Percentiles rank a stretch among this genome's conserved stretches.
Conservation (phyloP, 2,888 invertebrate genomes). For the Platycheirus albimanus region DNA sequence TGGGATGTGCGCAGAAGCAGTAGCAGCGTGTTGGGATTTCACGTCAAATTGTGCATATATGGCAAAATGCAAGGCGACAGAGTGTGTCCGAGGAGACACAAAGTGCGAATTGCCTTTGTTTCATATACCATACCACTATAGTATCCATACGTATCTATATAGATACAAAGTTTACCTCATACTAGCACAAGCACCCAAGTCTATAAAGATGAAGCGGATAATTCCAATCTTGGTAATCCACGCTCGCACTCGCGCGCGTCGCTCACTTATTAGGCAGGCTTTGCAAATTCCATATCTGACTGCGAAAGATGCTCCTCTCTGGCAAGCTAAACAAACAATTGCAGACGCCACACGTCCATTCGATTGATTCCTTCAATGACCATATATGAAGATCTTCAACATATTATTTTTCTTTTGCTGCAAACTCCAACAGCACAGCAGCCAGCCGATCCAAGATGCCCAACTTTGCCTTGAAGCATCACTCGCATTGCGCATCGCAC, state of each 20-base stretch:
- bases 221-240: slow-evolving; percentile 72
- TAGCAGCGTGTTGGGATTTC: slow-evolving; percentile 73
- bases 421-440: too few relatives aligned
- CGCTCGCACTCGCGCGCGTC: slow-evolving; percentile 56
- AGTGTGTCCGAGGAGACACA: slow-evolving; percentile 65
- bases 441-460: background rate
- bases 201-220: slow-evolving; percentile 59
- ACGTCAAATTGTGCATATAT: slow-evolving; percentile 75
- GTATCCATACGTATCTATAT: too few relatives aligned
- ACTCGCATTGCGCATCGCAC: slow-evolving; percentile 15
- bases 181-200: too few relatives aligned
- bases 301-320: slow-evolving; percentile 44
- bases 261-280: slow-evolving; percentile 67
- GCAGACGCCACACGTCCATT: slow-evolving; percentile 75
- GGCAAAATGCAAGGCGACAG: slow-evolving; percentile 75
- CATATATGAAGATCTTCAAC: slow-evolving; percentile 50
- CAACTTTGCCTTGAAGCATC: slow-evolving; percentile 30
- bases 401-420: slow-evolving; percentile 5
- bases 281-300: slow-evolving; percentile 66
- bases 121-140: slow-evolving; percentile 14
- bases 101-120: slow-evolving; percentile 63
- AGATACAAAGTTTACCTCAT: background rate
- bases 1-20: slow-evolving; percentile 41
- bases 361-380: slow-evolving; percentile 73
- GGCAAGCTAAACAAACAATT: slow-evolving; percentile 71